These are phyloP conservation scores for Branchellion lobata DNA, from an alignment of 2,888 invertebrate species.

Conservation along the genomic window DNA sequence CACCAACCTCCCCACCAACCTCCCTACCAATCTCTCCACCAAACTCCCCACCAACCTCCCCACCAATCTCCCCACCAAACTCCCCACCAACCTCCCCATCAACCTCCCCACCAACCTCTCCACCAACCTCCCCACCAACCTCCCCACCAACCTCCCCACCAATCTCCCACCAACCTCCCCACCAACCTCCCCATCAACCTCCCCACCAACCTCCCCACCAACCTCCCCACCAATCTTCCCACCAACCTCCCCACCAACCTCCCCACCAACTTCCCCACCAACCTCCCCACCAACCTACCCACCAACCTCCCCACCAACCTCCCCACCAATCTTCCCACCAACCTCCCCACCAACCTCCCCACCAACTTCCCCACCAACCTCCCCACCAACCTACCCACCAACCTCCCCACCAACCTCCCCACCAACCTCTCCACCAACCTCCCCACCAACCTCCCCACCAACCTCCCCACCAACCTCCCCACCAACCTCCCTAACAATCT, in stretches of 20 bases:
- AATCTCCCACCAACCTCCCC: too few species aligned
- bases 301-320: background rate
- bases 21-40: background rate
- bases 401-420: too few species aligned
- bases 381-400: too few species aligned
- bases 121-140: background rate
- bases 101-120: background rate
- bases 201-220: background rate
- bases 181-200: too few species aligned
- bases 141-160: background rate
- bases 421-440: too few species aligned
- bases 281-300: too few species aligned
- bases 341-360: background rate
- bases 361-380: background rate
- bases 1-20: background rate
- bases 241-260: too few species aligned
- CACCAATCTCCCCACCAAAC: background rate
- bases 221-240: background rate
- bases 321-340: too few species aligned
- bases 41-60: too few species aligned
- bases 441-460: too few species aligned
- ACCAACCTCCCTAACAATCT: too few species aligned
- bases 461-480: too few species aligned
- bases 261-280: background rate
- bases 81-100: background rate